Evolutionary conservation across 2,797 vertebrate species (phyloP).

Genomic region (Epinephelus awoara): DNA sequence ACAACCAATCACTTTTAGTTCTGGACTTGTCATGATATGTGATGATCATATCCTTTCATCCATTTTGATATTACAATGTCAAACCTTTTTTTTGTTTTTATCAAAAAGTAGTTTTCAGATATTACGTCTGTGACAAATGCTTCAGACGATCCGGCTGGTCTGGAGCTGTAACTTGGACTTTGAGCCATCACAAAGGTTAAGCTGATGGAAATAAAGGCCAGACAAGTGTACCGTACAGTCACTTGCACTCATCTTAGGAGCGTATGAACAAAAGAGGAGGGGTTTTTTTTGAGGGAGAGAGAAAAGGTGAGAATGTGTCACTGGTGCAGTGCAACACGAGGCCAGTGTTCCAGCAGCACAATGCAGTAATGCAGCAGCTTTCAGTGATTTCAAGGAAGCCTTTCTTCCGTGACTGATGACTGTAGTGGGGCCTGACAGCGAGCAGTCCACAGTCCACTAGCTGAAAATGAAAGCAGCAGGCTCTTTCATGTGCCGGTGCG

Average conservation of each 20-base stretch:
- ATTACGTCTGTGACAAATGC: not conserved
- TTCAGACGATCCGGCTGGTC: too few species aligned
- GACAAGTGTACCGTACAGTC: too few species aligned
- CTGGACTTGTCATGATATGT: not conserved
- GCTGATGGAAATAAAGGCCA: not conserved
- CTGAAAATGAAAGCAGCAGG: constrained; percentile 51
- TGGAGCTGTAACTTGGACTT: not conserved
- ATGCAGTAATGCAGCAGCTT: constrained; percentile 28
- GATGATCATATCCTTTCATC: too few species aligned
- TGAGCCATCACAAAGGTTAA: not conserved
- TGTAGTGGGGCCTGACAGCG: constrained; percentile 37
- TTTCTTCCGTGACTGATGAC: constrained; percentile 30
- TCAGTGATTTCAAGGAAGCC: constrained; percentile 23
- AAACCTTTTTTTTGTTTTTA: not conserved
- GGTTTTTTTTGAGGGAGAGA: too few species aligned
- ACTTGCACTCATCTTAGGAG: not conserved
- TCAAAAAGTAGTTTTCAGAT: too few species aligned
- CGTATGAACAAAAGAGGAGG: not conserved
- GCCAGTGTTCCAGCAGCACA: not conserved
- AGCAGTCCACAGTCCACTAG: constrained; percentile 26
- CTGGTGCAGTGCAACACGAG: not conserved
- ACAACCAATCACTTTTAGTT: not conserved
- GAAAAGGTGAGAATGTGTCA: not conserved
- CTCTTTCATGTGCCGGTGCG: constrained; percentile 19
- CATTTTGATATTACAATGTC: not conserved